phyloP scores from a whole-genome alignment of 2,888 invertebrate species.

The Hypolimnas misippus region DNA sequence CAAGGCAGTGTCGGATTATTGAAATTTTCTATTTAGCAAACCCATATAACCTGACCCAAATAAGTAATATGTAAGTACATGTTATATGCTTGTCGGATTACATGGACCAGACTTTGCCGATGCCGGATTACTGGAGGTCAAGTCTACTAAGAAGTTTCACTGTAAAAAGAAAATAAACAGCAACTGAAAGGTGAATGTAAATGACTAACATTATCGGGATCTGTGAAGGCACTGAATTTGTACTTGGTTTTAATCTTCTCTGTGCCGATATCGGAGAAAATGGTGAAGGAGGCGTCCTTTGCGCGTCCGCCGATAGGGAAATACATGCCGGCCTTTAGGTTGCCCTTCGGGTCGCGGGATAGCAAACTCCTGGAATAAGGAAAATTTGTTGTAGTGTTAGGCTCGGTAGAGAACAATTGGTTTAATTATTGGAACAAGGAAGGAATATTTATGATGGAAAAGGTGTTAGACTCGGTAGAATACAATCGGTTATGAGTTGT shows the following conservation, averaged over 20 bases:
- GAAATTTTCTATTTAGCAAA: too few relatives aligned
- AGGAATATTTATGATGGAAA: too few relatives aligned
- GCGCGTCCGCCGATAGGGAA: constrained; percentile 87
- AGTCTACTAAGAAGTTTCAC: too few relatives aligned
- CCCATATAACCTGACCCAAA: too few relatives aligned
- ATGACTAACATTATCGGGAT: constrained; percentile 82
- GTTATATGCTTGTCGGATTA: too few relatives aligned
- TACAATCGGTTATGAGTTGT: too few relatives aligned
- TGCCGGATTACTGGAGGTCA: too few relatives aligned
- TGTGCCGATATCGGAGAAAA: constrained; percentile 89
- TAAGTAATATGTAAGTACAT: too few relatives aligned
- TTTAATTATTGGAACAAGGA: neutral
- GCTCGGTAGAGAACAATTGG: neutral
- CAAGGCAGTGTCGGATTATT: too few relatives aligned
- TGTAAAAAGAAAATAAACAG: constrained; percentile 10
- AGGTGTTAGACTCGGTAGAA: too few relatives aligned
- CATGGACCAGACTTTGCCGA: too few relatives aligned
- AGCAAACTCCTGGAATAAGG: constrained; percentile 87
- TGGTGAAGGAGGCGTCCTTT: constrained; percentile 87
- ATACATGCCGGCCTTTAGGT: constrained; percentile 92
- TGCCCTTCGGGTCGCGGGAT: constrained; percentile 92
- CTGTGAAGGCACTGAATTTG: constrained; percentile 88
- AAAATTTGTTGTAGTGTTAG: neutral
- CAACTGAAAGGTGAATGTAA: constrained; percentile 17
- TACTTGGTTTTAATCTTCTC: constrained; percentile 89